Base-by-base conservation (phyloP, 2,797 vertebrate species). In the Aplochiton taeniatus region DNA sequence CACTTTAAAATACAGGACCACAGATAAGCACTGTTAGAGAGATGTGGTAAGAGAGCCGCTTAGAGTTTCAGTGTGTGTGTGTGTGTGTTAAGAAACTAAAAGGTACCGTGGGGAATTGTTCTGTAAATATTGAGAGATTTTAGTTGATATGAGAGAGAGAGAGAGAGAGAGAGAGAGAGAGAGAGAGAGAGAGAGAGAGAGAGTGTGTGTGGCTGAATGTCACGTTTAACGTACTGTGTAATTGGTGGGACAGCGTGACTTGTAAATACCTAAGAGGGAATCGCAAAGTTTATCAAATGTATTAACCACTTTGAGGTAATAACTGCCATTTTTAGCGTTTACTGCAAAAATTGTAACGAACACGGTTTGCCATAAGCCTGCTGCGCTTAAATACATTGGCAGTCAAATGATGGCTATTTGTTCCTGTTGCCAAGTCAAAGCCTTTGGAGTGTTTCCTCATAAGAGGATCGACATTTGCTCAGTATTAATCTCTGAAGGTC, bases 381-480 rank as follows among this genome's bases (percentile, higher is more conserved):
- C 55, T 31, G 31, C 6, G 6, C 31, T 31, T 31, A 31, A 31
- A 3, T 31, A 31, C 31, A 31, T 31, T 31, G 31, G 31, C 31
- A 31, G 31, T 31, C 31, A 2, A 31, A 6, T 3, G 31, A 2
- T 6, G 31, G 31, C 2, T 31, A 31, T 31, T 31, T 2, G 31
- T 3, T 31, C 31, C 31, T 31, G 31, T 31, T 31, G 31, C 63
- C 53, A 51, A 65, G 45, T 57, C 60, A 67, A 66, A 78, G 61
- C 51, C 62, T 54, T 8, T 43, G 14, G 44, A 53, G 53, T 73
- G 55, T 75, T 73, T 75, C 66, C 65, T 20, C 63, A 13, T 83
- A 83, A 89, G 78, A 86, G 80, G 85, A 81, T 88, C 71, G 83
- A 58, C 77, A 73, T 74, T 76, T 75, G 77, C 69, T 82, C 55